These are phyloP conservation scores for Neomicropteryx cornuta DNA, from an alignment of 1,140 invertebrate species.

Conservation along the genomic window DNA sequence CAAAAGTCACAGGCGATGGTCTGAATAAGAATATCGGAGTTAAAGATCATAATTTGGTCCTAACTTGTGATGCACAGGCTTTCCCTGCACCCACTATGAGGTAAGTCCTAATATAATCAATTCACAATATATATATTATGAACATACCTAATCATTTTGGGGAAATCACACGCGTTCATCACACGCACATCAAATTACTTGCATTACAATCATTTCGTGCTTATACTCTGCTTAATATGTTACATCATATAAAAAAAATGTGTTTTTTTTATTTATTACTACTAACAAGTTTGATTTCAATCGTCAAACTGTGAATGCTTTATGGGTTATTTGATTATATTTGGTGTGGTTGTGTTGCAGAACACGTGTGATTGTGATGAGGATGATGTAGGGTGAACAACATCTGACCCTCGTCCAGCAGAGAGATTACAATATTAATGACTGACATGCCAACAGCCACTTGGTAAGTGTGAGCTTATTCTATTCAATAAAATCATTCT, in stretches of 20 bases:
- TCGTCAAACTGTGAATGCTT: too few relatives aligned
- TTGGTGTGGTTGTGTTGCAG: conserved; percentile 1
- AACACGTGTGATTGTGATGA: too few relatives aligned
- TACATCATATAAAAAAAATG: background rate
- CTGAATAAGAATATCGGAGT: conserved; percentile 38
- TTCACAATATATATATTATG: conserved; percentile 11
- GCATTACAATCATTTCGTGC: background rate
- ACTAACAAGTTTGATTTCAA: conserved; percentile 3
- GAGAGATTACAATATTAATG: too few relatives aligned
- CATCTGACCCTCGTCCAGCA: too few relatives aligned
- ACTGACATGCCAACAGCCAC: too few relatives aligned
- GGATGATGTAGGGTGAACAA: too few relatives aligned
- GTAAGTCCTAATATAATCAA: too few relatives aligned
- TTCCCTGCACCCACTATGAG: conserved; percentile 44
- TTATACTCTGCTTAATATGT: background rate
- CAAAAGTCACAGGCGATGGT: conserved; percentile 47
- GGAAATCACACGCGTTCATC: conserved; percentile 37
- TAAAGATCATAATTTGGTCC: conserved; percentile 22
- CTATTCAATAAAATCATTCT: too few relatives aligned
- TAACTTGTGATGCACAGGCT: conserved; percentile 56
- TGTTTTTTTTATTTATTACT: background rate
- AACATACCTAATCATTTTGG: conserved; percentile 19
- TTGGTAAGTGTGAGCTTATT: too few relatives aligned
- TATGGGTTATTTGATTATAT: background rate
- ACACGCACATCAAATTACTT: conserved; percentile 20